phyloP scores from a whole-genome alignment of 1,140 invertebrate species.

The Agrypnia vestita region DNA sequence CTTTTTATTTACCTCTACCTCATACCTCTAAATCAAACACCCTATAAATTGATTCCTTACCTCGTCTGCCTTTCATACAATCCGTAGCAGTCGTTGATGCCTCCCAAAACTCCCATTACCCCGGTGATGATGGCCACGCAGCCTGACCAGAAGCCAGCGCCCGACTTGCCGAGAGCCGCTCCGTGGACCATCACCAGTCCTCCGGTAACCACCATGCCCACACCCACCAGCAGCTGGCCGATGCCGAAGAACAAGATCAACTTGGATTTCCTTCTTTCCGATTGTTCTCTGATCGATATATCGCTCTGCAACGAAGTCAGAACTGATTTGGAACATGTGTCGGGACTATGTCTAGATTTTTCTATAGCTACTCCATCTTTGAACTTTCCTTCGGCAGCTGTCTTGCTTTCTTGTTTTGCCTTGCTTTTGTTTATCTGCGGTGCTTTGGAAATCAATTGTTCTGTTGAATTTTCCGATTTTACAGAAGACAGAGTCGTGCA shows the following conservation, averaged over 20 bases:
- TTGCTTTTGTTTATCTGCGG: slow-evolving; percentile 69
- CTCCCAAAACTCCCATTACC: slow-evolving; percentile 73
- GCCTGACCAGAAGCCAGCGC: slow-evolving; percentile 77
- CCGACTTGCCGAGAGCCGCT: slow-evolving; percentile 74
- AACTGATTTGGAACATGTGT: slow-evolving; percentile 64
- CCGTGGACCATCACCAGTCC: slow-evolving; percentile 74
- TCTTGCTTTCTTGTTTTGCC: slow-evolving; percentile 61
- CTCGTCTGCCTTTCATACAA: slow-evolving; percentile 66
- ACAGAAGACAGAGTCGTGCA: slow-evolving; percentile 69
- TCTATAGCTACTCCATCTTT: slow-evolving; percentile 43
- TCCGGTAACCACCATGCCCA: slow-evolving; percentile 74
- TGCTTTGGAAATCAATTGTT: slow-evolving; percentile 74
- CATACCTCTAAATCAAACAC: too few relatives aligned
- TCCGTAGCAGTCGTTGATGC: slow-evolving; percentile 75
- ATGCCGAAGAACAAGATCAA: slow-evolving; percentile 72
- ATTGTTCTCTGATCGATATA: slow-evolving; percentile 53
- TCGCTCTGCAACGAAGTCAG: slow-evolving; percentile 65
- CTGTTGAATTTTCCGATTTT: slow-evolving; percentile 72
- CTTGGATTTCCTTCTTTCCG: slow-evolving; percentile 61
- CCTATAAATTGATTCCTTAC: too few relatives aligned
- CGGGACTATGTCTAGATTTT: slow-evolving; percentile 55
- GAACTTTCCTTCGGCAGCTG: slow-evolving; percentile 58
- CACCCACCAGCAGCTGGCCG: slow-evolving; percentile 74
- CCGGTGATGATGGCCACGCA: slow-evolving; percentile 74
- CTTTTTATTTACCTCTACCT: too few relatives aligned